phyloP scores from a whole-genome alignment of 2,113 vertebrate species.

The Siniperca knerii region DNA sequence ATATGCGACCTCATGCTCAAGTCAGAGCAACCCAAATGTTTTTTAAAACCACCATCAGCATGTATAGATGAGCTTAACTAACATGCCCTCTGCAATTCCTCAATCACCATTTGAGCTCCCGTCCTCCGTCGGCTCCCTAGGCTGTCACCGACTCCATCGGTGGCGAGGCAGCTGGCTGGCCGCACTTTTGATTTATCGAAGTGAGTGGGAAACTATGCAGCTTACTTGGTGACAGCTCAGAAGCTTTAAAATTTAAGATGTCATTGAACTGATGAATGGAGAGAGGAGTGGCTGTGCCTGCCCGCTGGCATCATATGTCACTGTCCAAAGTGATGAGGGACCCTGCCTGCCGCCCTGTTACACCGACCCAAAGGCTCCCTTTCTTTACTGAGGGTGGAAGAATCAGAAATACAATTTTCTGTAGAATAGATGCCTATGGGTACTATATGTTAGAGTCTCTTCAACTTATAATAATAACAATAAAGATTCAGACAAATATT shows the following conservation, averaged over 20 bases:
- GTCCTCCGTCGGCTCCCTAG: conserved; percentile 24
- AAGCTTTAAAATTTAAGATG: conserved; percentile 82
- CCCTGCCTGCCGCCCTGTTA: conserved; percentile 42
- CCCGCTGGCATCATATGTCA: conserved; percentile 77
- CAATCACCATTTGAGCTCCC: conserved; percentile 34
- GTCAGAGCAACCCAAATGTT: not conserved
- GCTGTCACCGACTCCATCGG: conserved; percentile 47
- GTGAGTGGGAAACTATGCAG: conserved; percentile 79
- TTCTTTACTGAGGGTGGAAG: conserved; percentile 13
- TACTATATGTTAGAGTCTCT: conserved; percentile 10
- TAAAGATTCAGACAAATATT: conserved; percentile 42
- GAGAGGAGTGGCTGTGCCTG: conserved; percentile 68
- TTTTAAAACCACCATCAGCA: not conserved
- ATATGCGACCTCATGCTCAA: not conserved
- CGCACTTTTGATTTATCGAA: conserved; percentile 78
- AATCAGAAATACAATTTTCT: conserved; percentile 30
- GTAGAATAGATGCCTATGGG: not conserved
- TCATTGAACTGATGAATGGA: conserved; percentile 82
- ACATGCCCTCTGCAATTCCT: conserved; percentile 30
- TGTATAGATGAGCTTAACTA: conserved; percentile 8
- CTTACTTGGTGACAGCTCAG: conserved; percentile 81
- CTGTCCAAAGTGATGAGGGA: conserved; percentile 81
- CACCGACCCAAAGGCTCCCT: conserved; percentile 29
- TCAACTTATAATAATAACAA: conserved; percentile 6
- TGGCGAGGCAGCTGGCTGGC: conserved; percentile 50